Evolutionary conservation across 2,888 invertebrate species (phyloP), one percentile per base, ranked within the genome.

Genomic region (Sinhomidia bicolor): DNA sequence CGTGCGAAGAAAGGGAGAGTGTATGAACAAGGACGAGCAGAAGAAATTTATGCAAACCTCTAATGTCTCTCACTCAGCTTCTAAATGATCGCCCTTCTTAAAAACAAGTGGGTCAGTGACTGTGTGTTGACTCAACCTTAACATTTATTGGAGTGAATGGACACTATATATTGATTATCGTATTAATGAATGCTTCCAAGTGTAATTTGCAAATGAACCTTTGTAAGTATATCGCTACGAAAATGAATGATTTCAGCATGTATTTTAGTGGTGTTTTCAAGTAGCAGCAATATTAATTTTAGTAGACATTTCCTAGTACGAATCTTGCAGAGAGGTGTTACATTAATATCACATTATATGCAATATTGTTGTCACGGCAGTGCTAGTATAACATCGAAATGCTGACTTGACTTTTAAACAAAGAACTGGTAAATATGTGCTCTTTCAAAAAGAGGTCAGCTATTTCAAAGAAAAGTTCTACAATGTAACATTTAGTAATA

Each of bases 111-210:
- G n/a, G 23, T 74, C 47, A 26, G 74, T 47, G 36, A 29, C 65
- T n/a, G 65, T 68, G 29, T 68, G 65, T 36, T 51, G 60, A 60
- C 36, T 60, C 79, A 20, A 68, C 65, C n/a, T 26, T 17, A 84
- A 47, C 32, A 20, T 23, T 44, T 29, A 29, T 76, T 74, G 47
- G 78, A 78, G 76, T 85, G 85, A 85, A 78, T 85, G 85, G 65
- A 82, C 82, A 41, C 83, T 83, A 76, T 74, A 29, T 74, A 29
- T 62, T 84, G 32, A 60, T 85, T 85, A 65, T 47, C 62, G 85
- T 85, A 78, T 60, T 78, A 47, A 79, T 47, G 74, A 65, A 85
- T 86, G 86, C 86, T 86, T 86, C 86, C 86, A 86, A 85, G 57
- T 32, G 60, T 80, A 80, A 86, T 71, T 86, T 86, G 85, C 79